Base-by-base conservation (phyloP, 2,113 vertebrate genomes). In the Paradoxurus hermaphroditus region DNA sequence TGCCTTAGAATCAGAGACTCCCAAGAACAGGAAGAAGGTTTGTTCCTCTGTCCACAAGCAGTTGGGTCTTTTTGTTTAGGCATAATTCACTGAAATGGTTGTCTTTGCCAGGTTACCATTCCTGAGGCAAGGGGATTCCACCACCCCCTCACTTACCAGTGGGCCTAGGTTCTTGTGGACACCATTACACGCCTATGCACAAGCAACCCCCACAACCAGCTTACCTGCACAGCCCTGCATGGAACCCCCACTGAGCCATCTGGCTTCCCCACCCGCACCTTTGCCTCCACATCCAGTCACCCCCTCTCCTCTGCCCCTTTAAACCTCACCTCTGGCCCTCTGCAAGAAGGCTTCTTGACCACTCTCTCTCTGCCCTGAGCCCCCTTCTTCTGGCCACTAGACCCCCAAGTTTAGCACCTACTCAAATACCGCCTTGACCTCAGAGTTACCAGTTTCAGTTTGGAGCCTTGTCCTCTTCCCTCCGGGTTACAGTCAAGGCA, bases 171-270 rank as follows among this genome's bases (percentile, higher is more conserved):
- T 36, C 78, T 25, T 25, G 8, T 15, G 44, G 79, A 78, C 25
- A 83, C 19, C 2, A 0, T 70, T 15, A 34, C 27, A 29, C 0
- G 2, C 19, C 18, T 89, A 4, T 41, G 44, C 41, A 59, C 25
- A 39, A 27, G 62, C n/a, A 15, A 2, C 34, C 4, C 10, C 36
- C 11, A 7, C 1, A 13, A n/a, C 29, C 19, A 23, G 15, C 34
- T 90, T 15, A 39, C 27, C 16, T 56, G 34, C 39, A n/a, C 1
- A 0, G 1, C 44, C 19, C 11, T 7, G 1, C 1, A 15, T 0
- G 41, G 62, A 82, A 5, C 1, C 18, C 27, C 0, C 8, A 9
- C 15, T 3, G 51, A 39, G n/a, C 65, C 27, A 21, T 21, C 7
- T 3, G 39, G 29, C 65, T 87, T 49, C 31, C 31, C 23, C 23